A percentile compares a stretch with the other conserved stretches of the same genome.
These are phyloP conservation scores for Anomalospiza imberbis DNA, from an alignment of 2,797 vertebrate species.

Conservation along the genomic window DNA sequence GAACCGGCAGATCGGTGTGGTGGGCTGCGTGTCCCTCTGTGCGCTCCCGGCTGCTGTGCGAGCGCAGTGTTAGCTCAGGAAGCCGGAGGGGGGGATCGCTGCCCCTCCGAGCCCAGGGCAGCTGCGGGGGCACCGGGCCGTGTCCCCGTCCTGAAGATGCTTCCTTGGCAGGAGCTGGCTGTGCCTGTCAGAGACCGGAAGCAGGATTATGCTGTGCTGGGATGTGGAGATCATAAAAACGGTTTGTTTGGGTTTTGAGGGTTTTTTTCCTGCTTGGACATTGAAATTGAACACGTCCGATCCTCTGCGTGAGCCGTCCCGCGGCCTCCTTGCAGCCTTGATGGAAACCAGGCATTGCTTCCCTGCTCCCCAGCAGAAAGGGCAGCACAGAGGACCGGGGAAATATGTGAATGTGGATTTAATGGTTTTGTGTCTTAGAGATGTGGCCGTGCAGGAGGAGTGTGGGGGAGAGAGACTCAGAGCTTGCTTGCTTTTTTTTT, in stretches of 20 bases:
- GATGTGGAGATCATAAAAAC: constrained; percentile 9
- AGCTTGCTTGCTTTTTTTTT: neutral
- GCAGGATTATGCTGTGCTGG: neutral
- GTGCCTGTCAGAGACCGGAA: neutral
- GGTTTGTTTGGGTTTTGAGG: neutral
- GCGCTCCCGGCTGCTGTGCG: neutral
- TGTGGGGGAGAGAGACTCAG: neutral
- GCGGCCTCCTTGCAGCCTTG: neutral
- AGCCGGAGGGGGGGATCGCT: neutral
- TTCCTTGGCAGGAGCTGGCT: neutral
- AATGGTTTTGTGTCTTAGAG: constrained; percentile 27
- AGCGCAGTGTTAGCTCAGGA: constrained; percentile 48
- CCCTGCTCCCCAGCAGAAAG: neutral
- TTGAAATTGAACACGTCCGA: constrained; percentile 48
- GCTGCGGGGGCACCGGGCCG: neutral
- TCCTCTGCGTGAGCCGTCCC: neutral
- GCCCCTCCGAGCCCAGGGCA: neutral
- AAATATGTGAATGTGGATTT: constrained; percentile 24
- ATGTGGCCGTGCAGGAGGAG: neutral
- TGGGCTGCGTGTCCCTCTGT: fast-evolving
- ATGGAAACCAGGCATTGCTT: constrained; percentile 49
- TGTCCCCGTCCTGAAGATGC: neutral
- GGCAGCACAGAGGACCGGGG: neutral
- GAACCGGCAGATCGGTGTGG: neutral
- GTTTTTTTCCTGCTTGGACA: neutral